These are phyloP conservation scores for Brachionus angularis DNA, from an alignment of 1,140 invertebrate genomes.

Conservation along the genomic window DNA sequence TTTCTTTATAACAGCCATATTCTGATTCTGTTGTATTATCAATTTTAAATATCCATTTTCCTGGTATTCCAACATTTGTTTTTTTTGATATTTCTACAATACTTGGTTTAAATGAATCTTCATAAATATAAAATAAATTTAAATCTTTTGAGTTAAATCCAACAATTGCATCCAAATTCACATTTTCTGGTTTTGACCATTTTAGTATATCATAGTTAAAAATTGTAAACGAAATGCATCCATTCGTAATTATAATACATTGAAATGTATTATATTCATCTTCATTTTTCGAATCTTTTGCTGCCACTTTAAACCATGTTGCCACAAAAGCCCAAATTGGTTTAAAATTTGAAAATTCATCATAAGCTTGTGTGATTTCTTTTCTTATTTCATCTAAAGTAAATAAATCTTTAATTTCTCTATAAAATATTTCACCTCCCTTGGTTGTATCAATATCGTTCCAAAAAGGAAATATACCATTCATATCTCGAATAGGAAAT, in stretches of 20 bases:
- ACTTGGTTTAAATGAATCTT: too few relatives aligned
- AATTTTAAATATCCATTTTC: slow-evolving; percentile 22
- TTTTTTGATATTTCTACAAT: neutral
- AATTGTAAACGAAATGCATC: slow-evolving; percentile 8
- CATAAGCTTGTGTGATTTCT: neutral
- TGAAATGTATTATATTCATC: slow-evolving; percentile 43
- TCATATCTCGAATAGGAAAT: neutral
- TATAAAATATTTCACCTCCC: neutral
- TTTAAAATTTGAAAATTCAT: neutral
- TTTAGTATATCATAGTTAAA: slow-evolving; percentile 43
- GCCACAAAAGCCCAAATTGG: slow-evolving; percentile 11
- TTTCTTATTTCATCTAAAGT: neutral
- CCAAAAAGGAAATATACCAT: slow-evolving; percentile 7
- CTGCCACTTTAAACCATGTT: slow-evolving; percentile 4
- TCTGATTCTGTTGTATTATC: neutral
- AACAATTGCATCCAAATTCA: too few relatives aligned
- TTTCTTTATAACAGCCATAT: neutral
- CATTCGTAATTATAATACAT: slow-evolving; percentile 10
- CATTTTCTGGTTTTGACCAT: too few relatives aligned
- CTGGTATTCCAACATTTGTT: neutral
- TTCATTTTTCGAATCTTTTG: neutral
- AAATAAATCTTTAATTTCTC: neutral
- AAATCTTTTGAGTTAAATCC: too few relatives aligned
- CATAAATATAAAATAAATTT: too few relatives aligned
- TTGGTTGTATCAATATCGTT: neutral